A percentile compares a stretch with the other conserved stretches of the same genome.
These are phyloP conservation scores for Chrysomallon squamiferum DNA, from an alignment of 1,140 invertebrate species.

Conservation along the genomic window DNA sequence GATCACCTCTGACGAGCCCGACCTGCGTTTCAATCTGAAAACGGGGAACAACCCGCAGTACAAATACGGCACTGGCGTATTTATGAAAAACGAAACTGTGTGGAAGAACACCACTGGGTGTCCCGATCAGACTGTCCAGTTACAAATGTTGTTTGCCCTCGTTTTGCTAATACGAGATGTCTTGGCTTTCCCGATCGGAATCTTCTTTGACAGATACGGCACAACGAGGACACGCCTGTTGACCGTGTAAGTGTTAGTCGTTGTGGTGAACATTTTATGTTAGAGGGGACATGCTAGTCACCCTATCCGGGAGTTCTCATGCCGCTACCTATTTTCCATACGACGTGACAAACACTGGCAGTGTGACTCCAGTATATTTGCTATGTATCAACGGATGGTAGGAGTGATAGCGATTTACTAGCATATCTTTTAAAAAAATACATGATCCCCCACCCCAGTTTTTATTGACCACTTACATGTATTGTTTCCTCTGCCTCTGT, in stretches of 20 bases:
- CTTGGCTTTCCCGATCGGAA: slow-evolving; percentile 33
- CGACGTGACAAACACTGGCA: no score
- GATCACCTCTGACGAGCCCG: not conserved
- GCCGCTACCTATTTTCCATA: not conserved
- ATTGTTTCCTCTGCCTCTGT: no score
- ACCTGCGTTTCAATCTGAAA: not conserved
- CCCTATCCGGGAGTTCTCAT: no score
- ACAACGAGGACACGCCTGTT: slow-evolving; percentile 44
- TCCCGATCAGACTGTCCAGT: slow-evolving; percentile 32
- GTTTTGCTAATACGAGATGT: slow-evolving; percentile 34
- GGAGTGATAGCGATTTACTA: no score
- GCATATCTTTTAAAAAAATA: no score
- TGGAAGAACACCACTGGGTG: slow-evolving; percentile 16
- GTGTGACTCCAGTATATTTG: no score
- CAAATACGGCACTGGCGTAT: not conserved
- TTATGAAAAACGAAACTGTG: not conserved
- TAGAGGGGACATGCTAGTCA: no score
- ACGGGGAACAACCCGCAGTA: not conserved
- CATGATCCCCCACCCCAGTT: no score
- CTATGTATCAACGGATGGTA: no score
- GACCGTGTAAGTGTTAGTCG: slow-evolving; percentile 36
- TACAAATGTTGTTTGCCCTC: slow-evolving; percentile 32
- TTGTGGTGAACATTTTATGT: no score
- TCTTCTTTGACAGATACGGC: slow-evolving; percentile 44
- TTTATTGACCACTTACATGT: no score